phyloP scores from a whole-genome alignment of 1,140 invertebrate genomes.

The Antheraea pernyi region DNA sequence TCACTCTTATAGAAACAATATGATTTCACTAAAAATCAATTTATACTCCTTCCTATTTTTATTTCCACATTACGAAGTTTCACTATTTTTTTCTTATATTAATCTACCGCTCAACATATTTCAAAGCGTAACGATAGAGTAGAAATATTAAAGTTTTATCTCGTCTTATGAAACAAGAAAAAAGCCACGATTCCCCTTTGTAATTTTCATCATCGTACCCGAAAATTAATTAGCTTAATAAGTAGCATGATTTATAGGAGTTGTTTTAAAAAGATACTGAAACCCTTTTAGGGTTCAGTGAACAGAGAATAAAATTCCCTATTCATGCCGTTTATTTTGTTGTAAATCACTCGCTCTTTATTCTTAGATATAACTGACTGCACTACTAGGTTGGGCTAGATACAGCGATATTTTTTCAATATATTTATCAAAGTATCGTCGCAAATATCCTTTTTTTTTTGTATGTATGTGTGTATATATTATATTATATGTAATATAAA shows the following conservation, averaged over 20 bases:
- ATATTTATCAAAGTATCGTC: no score
- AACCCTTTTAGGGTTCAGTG: conserved; percentile 23
- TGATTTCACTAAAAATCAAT: no score
- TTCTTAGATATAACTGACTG: no score
- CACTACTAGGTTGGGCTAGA: no score
- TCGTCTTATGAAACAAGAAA: not conserved
- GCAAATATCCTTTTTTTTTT: no score
- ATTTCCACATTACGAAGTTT: no score
- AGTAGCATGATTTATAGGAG: conserved; percentile 25
- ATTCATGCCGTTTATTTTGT: not conserved
- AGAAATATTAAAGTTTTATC: conserved; percentile 1
- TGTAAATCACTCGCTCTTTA: no score
- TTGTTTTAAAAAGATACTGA: conserved; percentile 17
- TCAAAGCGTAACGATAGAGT: conserved; percentile 3
- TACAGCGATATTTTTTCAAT: no score
- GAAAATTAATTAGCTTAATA: conserved; percentile 32
- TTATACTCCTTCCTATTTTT: no score
- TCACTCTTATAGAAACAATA: no score
- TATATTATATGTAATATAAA: no score
- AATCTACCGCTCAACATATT: conserved; percentile 11
- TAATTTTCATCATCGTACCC: conserved; percentile 13
- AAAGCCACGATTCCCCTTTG: conserved; percentile 10
- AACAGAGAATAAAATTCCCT: not conserved
- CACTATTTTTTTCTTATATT: not conserved
- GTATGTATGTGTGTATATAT: no score